Evolutionary conservation across 2,797 vertebrate genomes (phyloP).

Genomic region (Arremon aurantiirostris): DNA sequence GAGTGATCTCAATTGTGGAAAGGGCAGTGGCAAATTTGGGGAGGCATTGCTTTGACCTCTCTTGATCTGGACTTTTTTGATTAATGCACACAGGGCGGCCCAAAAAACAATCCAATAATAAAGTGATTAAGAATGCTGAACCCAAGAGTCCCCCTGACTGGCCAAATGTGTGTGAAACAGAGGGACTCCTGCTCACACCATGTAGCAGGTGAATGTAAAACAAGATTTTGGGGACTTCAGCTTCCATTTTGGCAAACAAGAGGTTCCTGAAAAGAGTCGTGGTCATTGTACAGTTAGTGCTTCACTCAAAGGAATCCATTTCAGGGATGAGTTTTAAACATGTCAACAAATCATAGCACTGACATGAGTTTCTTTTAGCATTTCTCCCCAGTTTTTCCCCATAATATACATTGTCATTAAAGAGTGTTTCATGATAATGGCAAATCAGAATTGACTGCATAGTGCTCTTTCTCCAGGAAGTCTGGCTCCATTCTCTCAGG

Average conservation of each 20-base stretch:
- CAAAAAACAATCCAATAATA: conserved; percentile 34
- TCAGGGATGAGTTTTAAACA: neutral
- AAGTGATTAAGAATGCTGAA: conserved; percentile 24
- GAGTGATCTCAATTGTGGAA: conserved; percentile 12
- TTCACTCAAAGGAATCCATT: neutral
- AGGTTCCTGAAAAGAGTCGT: neutral
- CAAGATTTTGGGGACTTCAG: neutral
- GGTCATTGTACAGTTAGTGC: neutral
- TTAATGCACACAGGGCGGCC: neutral
- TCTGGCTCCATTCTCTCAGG: neutral
- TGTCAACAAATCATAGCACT: neutral
- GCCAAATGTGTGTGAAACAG: neutral
- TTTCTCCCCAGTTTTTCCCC: neutral
- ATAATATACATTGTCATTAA: neutral
- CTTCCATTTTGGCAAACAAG: neutral
- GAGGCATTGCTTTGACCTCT: conserved; percentile 31
- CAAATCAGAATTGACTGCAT: neutral
- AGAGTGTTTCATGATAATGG: neutral
- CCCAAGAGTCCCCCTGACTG: neutral
- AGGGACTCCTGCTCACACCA: neutral
- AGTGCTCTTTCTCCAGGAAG: neutral
- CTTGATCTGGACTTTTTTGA: conserved; percentile 31
- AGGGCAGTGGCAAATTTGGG: conserved; percentile 22
- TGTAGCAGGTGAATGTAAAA: fast-evolving
- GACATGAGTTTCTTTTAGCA: neutral